Base-by-base conservation (phyloP, 1,140 invertebrate species). In the Lanistes nyassanus region DNA sequence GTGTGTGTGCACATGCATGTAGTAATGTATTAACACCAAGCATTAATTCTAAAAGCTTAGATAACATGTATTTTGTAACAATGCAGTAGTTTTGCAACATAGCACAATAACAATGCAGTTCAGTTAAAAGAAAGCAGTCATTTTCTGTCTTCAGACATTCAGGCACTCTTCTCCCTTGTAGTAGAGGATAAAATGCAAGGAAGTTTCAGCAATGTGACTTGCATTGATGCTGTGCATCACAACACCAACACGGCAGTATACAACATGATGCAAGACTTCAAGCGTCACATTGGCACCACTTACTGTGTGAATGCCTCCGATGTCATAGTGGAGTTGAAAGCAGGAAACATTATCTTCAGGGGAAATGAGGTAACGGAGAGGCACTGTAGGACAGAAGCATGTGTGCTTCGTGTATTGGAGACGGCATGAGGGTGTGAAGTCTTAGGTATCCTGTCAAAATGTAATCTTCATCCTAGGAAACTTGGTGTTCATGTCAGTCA, bases 341-440 rank as follows among this genome's bases (percentile, higher is more conserved):
- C 64, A 16, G 80, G 80, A 9, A 78, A 75, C 55, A 79, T 81
- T 56, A 74, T 55, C n/a, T 81, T 79, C 68, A 77, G 31, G 23
- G 70, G 71, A 29, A 34, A 65, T 21, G 56, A 56, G 39, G 76
- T 80, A 58, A 56, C 56, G 76, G 11, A 29, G 36, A n/a, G n/a
- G n/a, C n/a, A n/a, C n/a, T n/a, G 19, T n/a, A 21, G 13, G 21
- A 19, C 16, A n/a, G 13, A 29, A 65, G 16, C 13, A n/a, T 65
- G 16, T n/a, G 31, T n/a, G 13, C 16, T 19, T 19, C 21, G 13
- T 70, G 53, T 11, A 26, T 51, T 51, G 42, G 21, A 70, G n/a
- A n/a, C n/a, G n/a, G n/a, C n/a, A n/a, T n/a, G n/a, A n/a, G n/a
- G n/a, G n/a, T n/a, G n/a, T n/a, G n/a, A n/a, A n/a, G n/a, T n/a